phyloP scores from a whole-genome alignment of 2,113 vertebrate genomes.

The Oryzias celebensis region DNA sequence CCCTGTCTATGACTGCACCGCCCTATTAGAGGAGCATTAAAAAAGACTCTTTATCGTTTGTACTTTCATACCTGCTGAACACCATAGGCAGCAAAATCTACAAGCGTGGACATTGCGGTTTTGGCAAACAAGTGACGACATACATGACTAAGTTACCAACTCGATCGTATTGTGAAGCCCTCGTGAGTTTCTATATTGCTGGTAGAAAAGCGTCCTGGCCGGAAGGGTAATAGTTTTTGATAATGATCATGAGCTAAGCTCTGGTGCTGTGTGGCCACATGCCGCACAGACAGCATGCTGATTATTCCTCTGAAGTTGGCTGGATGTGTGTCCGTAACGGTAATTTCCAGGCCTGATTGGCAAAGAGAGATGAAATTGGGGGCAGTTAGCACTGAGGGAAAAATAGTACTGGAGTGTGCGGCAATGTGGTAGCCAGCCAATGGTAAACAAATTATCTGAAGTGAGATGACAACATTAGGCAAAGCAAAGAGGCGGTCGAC shows the following conservation, averaged over 20 bases:
- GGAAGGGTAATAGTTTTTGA: constrained; percentile 66
- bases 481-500: constrained; percentile 40
- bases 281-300: constrained; percentile 56
- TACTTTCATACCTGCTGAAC: constrained; percentile 2
- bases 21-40: constrained; percentile 23
- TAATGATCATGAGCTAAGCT: constrained; percentile 66
- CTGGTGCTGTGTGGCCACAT: constrained; percentile 58
- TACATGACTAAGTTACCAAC: constrained; percentile 6
- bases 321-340: constrained; percentile 58
- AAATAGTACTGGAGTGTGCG: constrained; percentile 60
- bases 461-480: constrained; percentile 66
- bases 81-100: constrained; percentile 5
- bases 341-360: constrained; percentile 68
- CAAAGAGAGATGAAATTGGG: constrained; percentile 66
- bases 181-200: constrained; percentile 42
- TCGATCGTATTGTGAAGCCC: constrained; percentile 18
- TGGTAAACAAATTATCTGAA: constrained; percentile 73
- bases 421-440: constrained; percentile 52
- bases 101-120: constrained; percentile 22
- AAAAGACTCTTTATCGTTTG: constrained; percentile 11
- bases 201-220: constrained; percentile 49
- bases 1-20: constrained; percentile 26
- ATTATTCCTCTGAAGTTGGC: constrained; percentile 67
- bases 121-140: constrained; percentile 26
- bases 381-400: constrained; percentile 60